Evolutionary conservation across 2,113 vertebrate species (phyloP).

Genomic region (Pungitius pungitius): DNA sequence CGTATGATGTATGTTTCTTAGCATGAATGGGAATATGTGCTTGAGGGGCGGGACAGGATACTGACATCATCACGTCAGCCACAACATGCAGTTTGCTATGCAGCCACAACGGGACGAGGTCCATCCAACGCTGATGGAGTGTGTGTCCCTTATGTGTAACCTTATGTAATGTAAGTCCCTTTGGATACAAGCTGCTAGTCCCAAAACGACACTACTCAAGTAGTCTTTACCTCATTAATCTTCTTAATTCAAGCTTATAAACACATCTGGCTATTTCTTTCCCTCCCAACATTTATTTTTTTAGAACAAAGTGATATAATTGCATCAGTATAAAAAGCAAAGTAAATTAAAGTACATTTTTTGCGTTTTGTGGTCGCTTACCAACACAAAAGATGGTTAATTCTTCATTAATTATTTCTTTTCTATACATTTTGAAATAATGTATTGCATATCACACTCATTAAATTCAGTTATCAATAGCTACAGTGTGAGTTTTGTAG

Average conservation of each 20-base stretch:
- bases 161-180: too few relatives aligned
- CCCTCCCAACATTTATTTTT: not conserved
- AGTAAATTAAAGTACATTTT: not conserved
- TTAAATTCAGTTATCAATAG: too few relatives aligned
- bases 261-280: not conserved
- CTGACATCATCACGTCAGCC: not conserved
- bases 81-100: not conserved
- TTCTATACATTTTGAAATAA: not conserved
- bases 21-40: conserved; percentile 7
- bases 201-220: not conserved
- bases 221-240: not conserved
- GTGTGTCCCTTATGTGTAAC: too few relatives aligned
- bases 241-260: not conserved
- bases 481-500: too few relatives aligned
- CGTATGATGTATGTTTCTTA: not conserved
- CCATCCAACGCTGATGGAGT: too few relatives aligned
- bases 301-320: not conserved
- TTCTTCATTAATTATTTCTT: not conserved
- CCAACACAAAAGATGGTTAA: too few relatives aligned
- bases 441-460: too few relatives aligned
- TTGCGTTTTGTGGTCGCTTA: not conserved
- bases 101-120: not conserved
- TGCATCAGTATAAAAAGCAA: not conserved
- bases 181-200: not conserved
- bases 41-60: not conserved